These are phyloP conservation scores for Pogonocichla stellata DNA, from an alignment of 2,113 vertebrate genomes.

Conservation along the genomic window DNA sequence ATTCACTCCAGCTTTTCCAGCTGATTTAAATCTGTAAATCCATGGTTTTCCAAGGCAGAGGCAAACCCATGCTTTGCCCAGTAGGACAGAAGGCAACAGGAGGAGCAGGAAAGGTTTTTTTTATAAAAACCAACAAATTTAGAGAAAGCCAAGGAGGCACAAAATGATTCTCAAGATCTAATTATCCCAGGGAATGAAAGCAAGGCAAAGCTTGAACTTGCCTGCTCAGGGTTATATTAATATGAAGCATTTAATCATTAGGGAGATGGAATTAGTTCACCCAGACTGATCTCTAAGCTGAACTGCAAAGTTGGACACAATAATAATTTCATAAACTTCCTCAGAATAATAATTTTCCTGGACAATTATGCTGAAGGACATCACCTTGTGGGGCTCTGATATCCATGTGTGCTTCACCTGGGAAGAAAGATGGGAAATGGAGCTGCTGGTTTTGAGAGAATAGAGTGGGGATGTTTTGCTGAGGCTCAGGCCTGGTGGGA, in stretches of 20 bases:
- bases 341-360: slow-evolving; percentile 32
- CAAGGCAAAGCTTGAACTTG: not conserved
- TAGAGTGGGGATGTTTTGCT: not conserved
- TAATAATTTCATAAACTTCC: slow-evolving; percentile 27
- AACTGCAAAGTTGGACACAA: slow-evolving; percentile 19
- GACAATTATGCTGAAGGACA: slow-evolving; percentile 15
- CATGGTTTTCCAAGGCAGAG: not conserved
- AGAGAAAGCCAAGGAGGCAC: not conserved
- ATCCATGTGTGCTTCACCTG: not conserved
- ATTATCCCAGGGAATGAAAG: slow-evolving; percentile 25
- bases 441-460: not conserved
- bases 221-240: slow-evolving; percentile 34
- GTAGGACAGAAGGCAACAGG: not conserved
- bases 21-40: not conserved
- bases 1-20: not conserved
- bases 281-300: slow-evolving; percentile 23
- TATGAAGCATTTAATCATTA: slow-evolving; percentile 59
- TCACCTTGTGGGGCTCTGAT: not conserved
- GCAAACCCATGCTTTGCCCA: not conserved
- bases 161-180: not conserved
- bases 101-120: not conserved
- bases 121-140: not conserved
- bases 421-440: not conserved
- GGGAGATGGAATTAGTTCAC: slow-evolving; percentile 60
- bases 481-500: not conserved